phyloP scores from a whole-genome alignment of 2,113 vertebrate species.

The Scophthalmus maximus region DNA sequence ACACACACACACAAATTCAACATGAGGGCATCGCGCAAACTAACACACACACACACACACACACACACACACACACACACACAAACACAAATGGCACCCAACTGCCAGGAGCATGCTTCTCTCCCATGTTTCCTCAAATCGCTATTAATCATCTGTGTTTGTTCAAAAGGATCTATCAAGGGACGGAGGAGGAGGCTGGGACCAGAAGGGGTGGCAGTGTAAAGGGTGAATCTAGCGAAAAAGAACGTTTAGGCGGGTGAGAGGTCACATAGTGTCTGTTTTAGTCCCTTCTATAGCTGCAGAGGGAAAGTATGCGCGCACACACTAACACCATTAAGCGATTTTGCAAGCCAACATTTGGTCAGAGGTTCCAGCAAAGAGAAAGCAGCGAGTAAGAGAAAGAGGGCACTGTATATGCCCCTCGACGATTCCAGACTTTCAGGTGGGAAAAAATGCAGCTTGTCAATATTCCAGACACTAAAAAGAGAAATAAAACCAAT shows the following conservation, averaged over 20 bases:
- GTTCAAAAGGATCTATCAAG: slow-evolving; percentile 45
- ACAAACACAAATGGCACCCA: slow-evolving; percentile 39
- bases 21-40: neutral
- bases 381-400: slow-evolving; percentile 14
- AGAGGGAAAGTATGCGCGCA: slow-evolving; percentile 4
- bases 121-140: slow-evolving; percentile 43
- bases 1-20: slow-evolving; percentile 17
- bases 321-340: neutral
- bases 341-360: slow-evolving; percentile 42
- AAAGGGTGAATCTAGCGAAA: slow-evolving; percentile 43
- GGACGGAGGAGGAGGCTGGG: slow-evolving; percentile 24
- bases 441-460: too few relatives aligned
- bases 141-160: slow-evolving; percentile 65
- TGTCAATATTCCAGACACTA: too few relatives aligned
- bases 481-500: too few relatives aligned
- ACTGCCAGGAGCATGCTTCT: slow-evolving; percentile 47
- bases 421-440: too few relatives aligned
- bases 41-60: slow-evolving; percentile 13
- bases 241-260: slow-evolving; percentile 56
- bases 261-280: slow-evolving; percentile 48
- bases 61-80: slow-evolving; percentile 20
- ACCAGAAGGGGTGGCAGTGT: slow-evolving; percentile 19
- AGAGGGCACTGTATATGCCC: neutral
- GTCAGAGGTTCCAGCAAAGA: slow-evolving; percentile 8
- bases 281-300: slow-evolving; percentile 30